Conservation (phyloP, 2,888 invertebrate genomes). For the Mechanitis mazaeus region DNA sequence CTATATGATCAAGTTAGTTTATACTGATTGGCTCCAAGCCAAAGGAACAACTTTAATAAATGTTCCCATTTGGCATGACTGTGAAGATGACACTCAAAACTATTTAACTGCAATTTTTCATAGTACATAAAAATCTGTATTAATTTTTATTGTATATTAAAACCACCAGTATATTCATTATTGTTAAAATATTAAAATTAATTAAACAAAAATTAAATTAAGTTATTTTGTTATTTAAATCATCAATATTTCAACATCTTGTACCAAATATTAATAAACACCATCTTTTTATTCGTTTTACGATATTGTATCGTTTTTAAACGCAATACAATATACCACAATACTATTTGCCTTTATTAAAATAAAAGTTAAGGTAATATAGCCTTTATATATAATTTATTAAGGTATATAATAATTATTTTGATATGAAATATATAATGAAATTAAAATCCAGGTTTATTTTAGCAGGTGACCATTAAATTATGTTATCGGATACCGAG, state of each 20-base stretch:
- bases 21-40: conserved; percentile 12
- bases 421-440: not conserved
- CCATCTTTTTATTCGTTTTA: conserved; percentile 44
- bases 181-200: too few species aligned
- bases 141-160: too few species aligned
- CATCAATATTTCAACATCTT: conserved; percentile 25
- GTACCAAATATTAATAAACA: conserved; percentile 38
- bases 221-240: not conserved
- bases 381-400: conserved; percentile 25
- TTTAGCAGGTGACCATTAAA: not conserved
- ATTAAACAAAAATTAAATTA: too few species aligned
- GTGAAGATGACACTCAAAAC: conserved; percentile 9
- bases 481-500: conserved; percentile 24
- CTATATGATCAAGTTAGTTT: not conserved
- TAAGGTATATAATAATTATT: not conserved
- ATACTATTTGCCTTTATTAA: conserved; percentile 18
- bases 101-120: conserved; percentile 12
- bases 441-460: not conserved
- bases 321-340: conserved; percentile 51
- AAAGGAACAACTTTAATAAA: conserved; percentile 12
- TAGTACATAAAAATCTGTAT: conserved; percentile 5
- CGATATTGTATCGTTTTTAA: conserved; percentile 58
- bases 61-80: conserved; percentile 14
- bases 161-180: too few species aligned
- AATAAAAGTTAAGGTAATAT: conserved; percentile 18